Percentiles rank a stretch among this genome's conserved stretches.
phyloP scores from a whole-genome alignment of 2,797 vertebrate genomes.

The Calcarius lapponicus region DNA sequence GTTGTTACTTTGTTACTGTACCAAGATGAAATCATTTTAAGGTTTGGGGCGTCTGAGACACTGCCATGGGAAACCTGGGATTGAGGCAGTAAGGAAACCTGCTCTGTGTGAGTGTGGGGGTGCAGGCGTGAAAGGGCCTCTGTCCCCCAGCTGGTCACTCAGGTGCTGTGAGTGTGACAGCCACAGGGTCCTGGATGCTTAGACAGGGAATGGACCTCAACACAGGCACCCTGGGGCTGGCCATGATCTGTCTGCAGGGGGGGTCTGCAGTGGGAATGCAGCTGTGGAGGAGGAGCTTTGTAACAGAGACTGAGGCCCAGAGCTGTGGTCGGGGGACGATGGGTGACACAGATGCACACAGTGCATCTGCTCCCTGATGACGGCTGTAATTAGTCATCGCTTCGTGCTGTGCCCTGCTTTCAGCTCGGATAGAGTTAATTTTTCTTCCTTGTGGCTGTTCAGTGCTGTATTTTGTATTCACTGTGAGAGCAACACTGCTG shows the following conservation, averaged over 20 bases:
- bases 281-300: not conserved
- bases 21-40: not conserved
- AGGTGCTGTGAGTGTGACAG: rapidly evolving
- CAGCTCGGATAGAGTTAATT: not conserved
- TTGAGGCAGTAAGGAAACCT: not conserved
- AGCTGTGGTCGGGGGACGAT: rapidly evolving
- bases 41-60: not conserved
- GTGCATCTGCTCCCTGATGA: not conserved
- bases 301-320: rapidly evolving
- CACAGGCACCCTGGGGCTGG: not conserved
- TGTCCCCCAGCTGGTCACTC: not conserved
- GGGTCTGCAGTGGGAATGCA: not conserved
- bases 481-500: not conserved
- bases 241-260: rapidly evolving
- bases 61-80: not conserved
- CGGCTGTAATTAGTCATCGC: not conserved
- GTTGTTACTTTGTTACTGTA: not conserved
- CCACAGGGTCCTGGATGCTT: not conserved
- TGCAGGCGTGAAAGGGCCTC: not conserved
- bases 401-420: not conserved
- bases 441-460: not conserved
- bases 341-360: rapidly evolving
- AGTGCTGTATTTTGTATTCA: not conserved
- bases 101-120: not conserved
- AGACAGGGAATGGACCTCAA: rapidly evolving